Evolutionary conservation across 2,888 invertebrate genomes (phyloP).

Genomic region (Pachliopta kotzebuea): DNA sequence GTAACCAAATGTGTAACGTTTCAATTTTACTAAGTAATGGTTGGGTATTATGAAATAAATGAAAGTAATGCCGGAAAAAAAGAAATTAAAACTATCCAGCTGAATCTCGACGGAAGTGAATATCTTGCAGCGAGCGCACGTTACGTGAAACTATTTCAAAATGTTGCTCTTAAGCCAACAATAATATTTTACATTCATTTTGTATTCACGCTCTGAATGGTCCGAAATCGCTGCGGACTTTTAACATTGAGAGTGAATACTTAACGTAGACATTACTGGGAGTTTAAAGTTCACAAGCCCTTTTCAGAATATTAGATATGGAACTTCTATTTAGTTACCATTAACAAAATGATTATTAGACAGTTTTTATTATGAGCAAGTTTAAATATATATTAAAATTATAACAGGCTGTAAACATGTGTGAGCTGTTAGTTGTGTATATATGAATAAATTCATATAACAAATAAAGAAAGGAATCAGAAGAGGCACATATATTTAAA

Average conservation of each 20-base stretch:
- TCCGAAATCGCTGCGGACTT: conserved; percentile 28
- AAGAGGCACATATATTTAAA: too few species aligned
- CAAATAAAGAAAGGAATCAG: too few species aligned
- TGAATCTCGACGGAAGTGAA: conserved; percentile 27
- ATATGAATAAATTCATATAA: too few species aligned
- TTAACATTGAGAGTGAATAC: conserved; percentile 26
- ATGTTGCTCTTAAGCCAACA: conserved; percentile 28
- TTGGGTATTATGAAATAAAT: conserved; percentile 15
- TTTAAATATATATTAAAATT: too few species aligned
- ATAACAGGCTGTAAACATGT: too few species aligned
- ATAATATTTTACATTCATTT: conserved; percentile 31
- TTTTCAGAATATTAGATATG: not conserved
- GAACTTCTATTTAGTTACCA: not conserved
- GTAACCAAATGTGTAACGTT: too few species aligned
- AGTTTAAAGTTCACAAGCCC: not conserved
- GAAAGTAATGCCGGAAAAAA: conserved; percentile 14
- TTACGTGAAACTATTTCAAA: conserved; percentile 30
- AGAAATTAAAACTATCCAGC: conserved; percentile 25
- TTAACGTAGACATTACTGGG: conserved; percentile 10
- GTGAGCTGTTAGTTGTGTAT: too few species aligned
- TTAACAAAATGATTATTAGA: too few species aligned
- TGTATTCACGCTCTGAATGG: conserved; percentile 28
- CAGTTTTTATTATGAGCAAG: too few species aligned
- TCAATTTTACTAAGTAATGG: conserved; percentile 3
- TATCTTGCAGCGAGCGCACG: conserved; percentile 25